Evolutionary conservation across 2,797 vertebrate species (phyloP), one percentile per base, ranked within the genome.

Genomic region (Syndactyla subalaris): DNA sequence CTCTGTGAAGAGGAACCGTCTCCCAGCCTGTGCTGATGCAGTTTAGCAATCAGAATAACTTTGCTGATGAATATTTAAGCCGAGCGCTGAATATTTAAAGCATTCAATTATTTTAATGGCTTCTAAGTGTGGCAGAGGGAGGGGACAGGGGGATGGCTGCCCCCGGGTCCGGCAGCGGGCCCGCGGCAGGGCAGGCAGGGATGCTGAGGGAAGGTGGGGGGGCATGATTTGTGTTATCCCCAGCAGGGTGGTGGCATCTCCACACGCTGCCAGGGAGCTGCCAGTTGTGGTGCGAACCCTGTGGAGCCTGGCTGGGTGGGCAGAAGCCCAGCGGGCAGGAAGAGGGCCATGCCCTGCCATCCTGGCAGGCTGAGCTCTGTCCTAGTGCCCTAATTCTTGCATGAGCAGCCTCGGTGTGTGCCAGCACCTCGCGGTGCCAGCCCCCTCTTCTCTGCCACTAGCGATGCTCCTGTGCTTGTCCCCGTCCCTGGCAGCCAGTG

Each of bases 71-170:
- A 97, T 97, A 97, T 97, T 97, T 97, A 94, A 97, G 96, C 85
- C 2, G 38, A 93, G 85, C 21, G 5, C 90, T 96, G 96, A 97
- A 97, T 97, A 97, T 97, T 96, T 96, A 94, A 96, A 96, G 85
- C 92, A 66, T 93, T 96, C 94, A 97, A 96, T 96, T 96, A 96
- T 96, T 97, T 96, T 96, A 94, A 96, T 97, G 95, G 95, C 92
- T 94, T 96, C 71, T 93, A 88, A 96, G 96, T 93, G 91, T 91
- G 92, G 84, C 92, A 92, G 91, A 63, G 1, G 83, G 94, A 92
- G 74, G 85, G 89, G 89, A 88, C 61, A 38, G 79, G 70, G 92
- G 82, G 49, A n/a, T 32, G 63, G 62, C 59, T 84, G 82, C 66
- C 90, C 89, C 65, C 3, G 1, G 68, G 79, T 70, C 92, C 34